phyloP scores from a whole-genome alignment of 53 echinoderm and acorn worm species.

The Stichopus horrens region DNA sequence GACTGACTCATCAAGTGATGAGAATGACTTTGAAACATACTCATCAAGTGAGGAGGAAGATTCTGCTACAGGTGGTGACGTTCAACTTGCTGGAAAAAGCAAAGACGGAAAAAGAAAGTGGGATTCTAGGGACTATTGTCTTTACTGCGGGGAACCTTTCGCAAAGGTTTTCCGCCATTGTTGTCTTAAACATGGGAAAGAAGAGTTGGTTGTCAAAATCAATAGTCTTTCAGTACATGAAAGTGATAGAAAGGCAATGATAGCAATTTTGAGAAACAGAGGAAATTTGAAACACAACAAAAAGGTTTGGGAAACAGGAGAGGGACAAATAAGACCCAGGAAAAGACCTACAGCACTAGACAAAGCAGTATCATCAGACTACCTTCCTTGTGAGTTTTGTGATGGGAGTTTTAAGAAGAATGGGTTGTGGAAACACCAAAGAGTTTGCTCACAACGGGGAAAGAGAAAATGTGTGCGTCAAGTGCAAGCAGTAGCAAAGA shows the following conservation, averaged over 20 bases:
- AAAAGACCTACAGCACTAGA: constrained; percentile 39
- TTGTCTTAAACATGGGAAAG: constrained; percentile 29
- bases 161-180: constrained; percentile 47
- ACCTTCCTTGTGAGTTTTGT: constrained; percentile 62
- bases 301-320: constrained; percentile 36
- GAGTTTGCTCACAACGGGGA: constrained; percentile 37
- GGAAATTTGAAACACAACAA: constrained; percentile 53
- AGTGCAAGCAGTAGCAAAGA: constrained; percentile 52
- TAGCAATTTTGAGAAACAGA: constrained; percentile 52
- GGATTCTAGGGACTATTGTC: constrained; percentile 52
- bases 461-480: constrained; percentile 35
- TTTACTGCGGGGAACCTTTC: constrained; percentile 41
- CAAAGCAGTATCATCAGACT: constrained; percentile 44
- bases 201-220: constrained; percentile 37
- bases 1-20: constrained; percentile 21
- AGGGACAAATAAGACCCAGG: constrained; percentile 48
- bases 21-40: background rate
- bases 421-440: constrained; percentile 61
- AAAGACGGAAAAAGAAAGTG: constrained; percentile 41
- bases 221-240: constrained; percentile 29
- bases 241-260: constrained; percentile 45
- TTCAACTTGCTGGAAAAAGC: constrained; percentile 15
- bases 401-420: constrained; percentile 49
- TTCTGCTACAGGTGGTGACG: background rate
- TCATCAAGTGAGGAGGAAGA: constrained; percentile 16